These are phyloP conservation scores for Timandra comae DNA, from an alignment of 2,888 invertebrate genomes.

Conservation along the genomic window DNA sequence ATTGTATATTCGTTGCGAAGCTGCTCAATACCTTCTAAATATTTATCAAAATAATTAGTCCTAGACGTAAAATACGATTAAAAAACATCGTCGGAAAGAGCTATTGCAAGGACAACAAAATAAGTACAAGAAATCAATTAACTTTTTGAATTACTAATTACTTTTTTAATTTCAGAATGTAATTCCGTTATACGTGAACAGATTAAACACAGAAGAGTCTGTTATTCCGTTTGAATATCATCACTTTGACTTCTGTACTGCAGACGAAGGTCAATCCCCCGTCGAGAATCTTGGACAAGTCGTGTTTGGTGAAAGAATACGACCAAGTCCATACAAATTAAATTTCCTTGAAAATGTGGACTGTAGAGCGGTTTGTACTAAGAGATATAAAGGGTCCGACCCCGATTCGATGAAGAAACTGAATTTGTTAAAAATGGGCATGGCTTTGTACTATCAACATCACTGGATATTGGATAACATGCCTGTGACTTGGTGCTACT, in stretches of 20 bases:
- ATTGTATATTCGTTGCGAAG: no score
- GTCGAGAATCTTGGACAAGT: constrained; percentile 99
- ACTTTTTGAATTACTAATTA: no score
- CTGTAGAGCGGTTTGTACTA: constrained; percentile 79
- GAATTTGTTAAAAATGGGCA: constrained; percentile 91
- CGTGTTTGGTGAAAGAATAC: constrained; percentile 98
- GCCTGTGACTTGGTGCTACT: constrained; percentile 99
- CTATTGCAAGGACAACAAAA: no score
- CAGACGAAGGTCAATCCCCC: constrained; percentile 87
- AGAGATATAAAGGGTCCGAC: constrained; percentile 82
- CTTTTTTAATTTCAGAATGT: constrained; percentile 82
- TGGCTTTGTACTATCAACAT: constrained; percentile 97
- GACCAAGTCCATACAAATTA: constrained; percentile 94
- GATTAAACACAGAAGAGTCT: constrained; percentile 97
- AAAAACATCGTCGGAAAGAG: no score
- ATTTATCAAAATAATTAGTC: no score
- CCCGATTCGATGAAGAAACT: constrained; percentile 82
- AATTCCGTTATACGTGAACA: constrained; percentile 94
- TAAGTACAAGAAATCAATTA: no score
- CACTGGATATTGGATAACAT: constrained; percentile 99
- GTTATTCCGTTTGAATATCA: constrained; percentile 99
- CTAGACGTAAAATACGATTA: no score
- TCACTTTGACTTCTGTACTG: constrained; percentile 96
- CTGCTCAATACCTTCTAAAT: no score
- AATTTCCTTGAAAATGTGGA: constrained; percentile 85